A percentile compares a stretch with the other conserved stretches of the same genome.
Evolutionary conservation across 2,797 vertebrate species (phyloP).

Genomic region (Catharus ustulatus): DNA sequence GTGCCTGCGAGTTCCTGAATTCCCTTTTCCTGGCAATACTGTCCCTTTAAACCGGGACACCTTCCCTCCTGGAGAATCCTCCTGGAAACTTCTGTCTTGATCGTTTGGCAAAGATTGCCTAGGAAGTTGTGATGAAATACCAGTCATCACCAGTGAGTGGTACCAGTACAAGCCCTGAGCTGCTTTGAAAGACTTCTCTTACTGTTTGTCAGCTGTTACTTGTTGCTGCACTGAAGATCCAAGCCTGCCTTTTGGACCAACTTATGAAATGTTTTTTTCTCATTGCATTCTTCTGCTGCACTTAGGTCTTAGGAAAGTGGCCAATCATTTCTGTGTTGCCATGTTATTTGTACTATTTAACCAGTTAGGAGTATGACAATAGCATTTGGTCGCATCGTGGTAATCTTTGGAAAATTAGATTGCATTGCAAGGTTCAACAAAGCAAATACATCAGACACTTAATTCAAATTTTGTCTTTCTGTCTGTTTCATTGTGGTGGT

Average conservation of each 20-base stretch:
- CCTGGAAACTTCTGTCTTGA: not conserved
- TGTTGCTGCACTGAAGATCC: not conserved
- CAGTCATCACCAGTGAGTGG: not conserved
- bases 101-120: not conserved
- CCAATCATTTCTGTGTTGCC: not conserved
- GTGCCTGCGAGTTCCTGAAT: too few species aligned
- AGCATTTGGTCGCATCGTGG: not conserved
- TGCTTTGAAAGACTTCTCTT: not conserved
- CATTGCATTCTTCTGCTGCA: not conserved
- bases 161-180: not conserved
- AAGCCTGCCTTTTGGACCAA: not conserved
- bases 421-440: not conserved
- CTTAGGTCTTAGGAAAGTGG: not conserved
- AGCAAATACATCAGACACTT: not conserved
- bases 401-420: not conserved
- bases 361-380: not conserved
- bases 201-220: not conserved
- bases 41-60: too few species aligned
- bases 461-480: not conserved
- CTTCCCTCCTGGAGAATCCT: not conserved
- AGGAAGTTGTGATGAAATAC: not conserved
- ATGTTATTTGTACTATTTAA: not conserved
- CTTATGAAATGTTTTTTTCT: not conserved
- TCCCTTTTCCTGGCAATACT: too few species aligned
- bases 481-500: not conserved